phyloP scores from a whole-genome alignment of 2,888 invertebrate genomes.

The Hetaerina titia region DNA sequence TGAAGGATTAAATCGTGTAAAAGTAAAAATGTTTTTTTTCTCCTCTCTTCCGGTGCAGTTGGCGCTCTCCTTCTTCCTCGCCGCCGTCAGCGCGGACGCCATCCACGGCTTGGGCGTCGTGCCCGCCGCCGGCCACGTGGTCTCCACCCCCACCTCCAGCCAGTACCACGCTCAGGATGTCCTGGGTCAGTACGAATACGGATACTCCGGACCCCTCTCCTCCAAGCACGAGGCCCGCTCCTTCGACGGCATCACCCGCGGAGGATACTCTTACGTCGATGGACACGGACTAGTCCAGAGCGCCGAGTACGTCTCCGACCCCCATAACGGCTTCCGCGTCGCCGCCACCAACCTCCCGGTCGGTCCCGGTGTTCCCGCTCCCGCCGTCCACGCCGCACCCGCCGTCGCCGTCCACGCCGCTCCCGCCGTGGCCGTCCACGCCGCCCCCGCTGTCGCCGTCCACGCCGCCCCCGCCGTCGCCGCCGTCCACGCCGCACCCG shows the following conservation, averaged over 20 bases:
- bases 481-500: constrained; percentile 79
- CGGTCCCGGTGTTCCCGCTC: constrained; percentile 72
- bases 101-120: constrained; percentile 76
- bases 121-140: constrained; percentile 70
- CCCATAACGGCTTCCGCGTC: constrained; percentile 77
- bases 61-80: constrained; percentile 76
- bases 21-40: constrained; percentile 49
- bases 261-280: constrained; percentile 77
- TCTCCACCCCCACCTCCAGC: constrained; percentile 69
- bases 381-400: constrained; percentile 75
- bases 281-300: constrained; percentile 77
- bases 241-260: constrained; percentile 78
- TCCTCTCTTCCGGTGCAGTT: constrained; percentile 74
- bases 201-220: constrained; percentile 73
- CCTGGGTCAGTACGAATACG: constrained; percentile 71
- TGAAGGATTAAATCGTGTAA: no score
- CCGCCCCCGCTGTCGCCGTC: constrained; percentile 79
- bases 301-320: constrained; percentile 77
- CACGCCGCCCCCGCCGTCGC: constrained; percentile 73
- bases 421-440: constrained; percentile 77
- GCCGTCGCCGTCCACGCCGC: constrained; percentile 75
- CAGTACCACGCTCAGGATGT: constrained; percentile 73
- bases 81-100: constrained; percentile 77
- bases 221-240: constrained; percentile 74
- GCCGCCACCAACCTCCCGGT: constrained; percentile 78